phyloP scores from a whole-genome alignment of 2,113 vertebrate genomes.

The Enhydra lutris region DNA sequence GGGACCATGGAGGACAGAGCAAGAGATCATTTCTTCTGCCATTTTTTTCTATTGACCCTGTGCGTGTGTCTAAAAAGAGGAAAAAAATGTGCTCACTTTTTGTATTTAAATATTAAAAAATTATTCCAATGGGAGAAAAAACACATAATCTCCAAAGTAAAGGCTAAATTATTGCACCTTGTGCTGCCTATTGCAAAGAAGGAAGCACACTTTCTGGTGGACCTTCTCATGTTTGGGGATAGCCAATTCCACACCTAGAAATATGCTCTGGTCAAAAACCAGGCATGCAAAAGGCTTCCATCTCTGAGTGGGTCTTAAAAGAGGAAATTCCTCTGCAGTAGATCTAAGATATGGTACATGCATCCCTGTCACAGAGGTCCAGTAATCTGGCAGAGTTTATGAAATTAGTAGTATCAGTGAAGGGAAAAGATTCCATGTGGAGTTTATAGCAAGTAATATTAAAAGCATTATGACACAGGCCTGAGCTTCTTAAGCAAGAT shows the following conservation, averaged over 20 bases:
- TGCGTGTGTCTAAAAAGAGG: background rate
- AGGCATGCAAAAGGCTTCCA: background rate
- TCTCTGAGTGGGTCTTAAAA: background rate
- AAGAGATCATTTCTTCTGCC: background rate
- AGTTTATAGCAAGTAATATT: background rate
- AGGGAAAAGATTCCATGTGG: background rate
- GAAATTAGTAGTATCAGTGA: background rate
- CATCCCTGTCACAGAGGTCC: background rate
- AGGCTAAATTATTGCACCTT: background rate
- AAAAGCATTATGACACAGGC: background rate
- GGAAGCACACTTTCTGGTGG: background rate
- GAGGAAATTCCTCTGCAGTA: background rate
- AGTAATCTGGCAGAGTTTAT: background rate
- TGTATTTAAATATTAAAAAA: constrained; percentile 80
- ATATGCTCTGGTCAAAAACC: background rate
- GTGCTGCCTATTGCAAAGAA: background rate
- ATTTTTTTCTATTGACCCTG: background rate
- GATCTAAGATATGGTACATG: background rate
- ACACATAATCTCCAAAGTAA: background rate
- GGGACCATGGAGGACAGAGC: background rate
- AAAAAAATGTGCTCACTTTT: constrained; percentile 62
- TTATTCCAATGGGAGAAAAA: background rate
- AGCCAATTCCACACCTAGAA: background rate
- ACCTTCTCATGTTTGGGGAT: background rate
- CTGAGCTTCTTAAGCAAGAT: background rate